phyloP scores from a whole-genome alignment of 2,113 vertebrate species.

The Trichomycterus rosablanca region DNA sequence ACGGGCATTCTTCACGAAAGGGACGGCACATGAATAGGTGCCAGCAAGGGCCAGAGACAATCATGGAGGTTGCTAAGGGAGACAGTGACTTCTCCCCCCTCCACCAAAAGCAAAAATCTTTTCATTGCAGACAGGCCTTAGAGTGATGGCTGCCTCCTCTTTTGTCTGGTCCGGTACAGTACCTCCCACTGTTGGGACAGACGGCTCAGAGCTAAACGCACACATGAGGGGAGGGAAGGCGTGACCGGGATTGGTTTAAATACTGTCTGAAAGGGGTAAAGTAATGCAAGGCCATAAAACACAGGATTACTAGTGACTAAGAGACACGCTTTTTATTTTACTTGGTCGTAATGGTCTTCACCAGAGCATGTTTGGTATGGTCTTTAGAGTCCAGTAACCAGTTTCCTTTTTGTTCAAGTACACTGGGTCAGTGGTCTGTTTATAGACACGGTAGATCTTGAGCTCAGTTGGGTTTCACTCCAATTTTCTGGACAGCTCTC shows the following conservation, averaged over 20 bases:
- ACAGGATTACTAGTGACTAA: conserved; percentile 14
- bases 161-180: conserved; percentile 69
- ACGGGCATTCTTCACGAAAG: conserved; percentile 55
- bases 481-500: conserved; percentile 28
- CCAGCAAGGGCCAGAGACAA: conserved; percentile 64
- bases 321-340: no score
- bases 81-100: conserved; percentile 68
- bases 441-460: background rate
- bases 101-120: conserved; percentile 59
- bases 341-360: no score
- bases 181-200: conserved; percentile 62
- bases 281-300: conserved; percentile 24
- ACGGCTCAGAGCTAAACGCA: conserved; percentile 57
- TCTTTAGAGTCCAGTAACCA: no score
- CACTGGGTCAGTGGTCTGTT: background rate
- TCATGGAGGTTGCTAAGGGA: conserved; percentile 71
- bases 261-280: conserved; percentile 23
- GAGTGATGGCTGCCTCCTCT: conserved; percentile 72
- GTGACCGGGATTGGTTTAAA: conserved; percentile 42
- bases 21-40: conserved; percentile 61
- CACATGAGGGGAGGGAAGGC: conserved; percentile 50
- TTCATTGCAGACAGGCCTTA: conserved; percentile 67
- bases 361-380: no score
- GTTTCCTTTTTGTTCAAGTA: background rate
- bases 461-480: background rate